Conservation (phyloP, 2,888 invertebrate species). For the Galeopsomyia nigrocyanea region DNA sequence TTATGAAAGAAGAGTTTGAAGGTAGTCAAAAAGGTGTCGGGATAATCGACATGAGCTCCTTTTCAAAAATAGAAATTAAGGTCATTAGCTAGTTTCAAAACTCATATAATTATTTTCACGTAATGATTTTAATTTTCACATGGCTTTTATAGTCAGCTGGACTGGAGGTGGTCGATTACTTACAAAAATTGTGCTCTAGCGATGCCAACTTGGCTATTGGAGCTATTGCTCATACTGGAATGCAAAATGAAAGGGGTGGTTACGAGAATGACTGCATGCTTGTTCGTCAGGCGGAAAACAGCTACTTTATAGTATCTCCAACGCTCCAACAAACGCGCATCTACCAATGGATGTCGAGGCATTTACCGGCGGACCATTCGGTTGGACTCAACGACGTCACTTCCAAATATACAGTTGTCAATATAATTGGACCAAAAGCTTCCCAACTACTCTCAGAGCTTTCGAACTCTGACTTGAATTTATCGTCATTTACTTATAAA, state of each 20-base stretch:
- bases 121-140: constrained; percentile 15
- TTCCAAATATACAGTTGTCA: constrained; percentile 81
- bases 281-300: constrained; percentile 75
- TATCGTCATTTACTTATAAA: constrained; percentile 77
- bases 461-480: constrained; percentile 75
- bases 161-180: constrained; percentile 74
- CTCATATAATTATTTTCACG: constrained; percentile 22
- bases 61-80: constrained; percentile 81
- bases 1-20: constrained; percentile 78
- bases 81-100: constrained; percentile 65
- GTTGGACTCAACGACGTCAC: constrained; percentile 78
- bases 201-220: constrained; percentile 77
- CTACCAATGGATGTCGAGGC: constrained; percentile 77
- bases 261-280: constrained; percentile 82
- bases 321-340: constrained; percentile 82
- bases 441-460: constrained; percentile 75
- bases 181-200: constrained; percentile 78
- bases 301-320: constrained; percentile 84
- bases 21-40: constrained; percentile 84
- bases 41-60: constrained; percentile 84
- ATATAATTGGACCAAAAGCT: constrained; percentile 80
- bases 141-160: constrained; percentile 71
- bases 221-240: constrained; percentile 77
- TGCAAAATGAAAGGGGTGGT: constrained; percentile 79
- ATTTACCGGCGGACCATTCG: constrained; percentile 74